Percentiles rank a stretch among this genome's conserved stretches.
Conservation (phyloP, 2,797 vertebrate genomes). For the Chiroxiphia lanceolata region DNA sequence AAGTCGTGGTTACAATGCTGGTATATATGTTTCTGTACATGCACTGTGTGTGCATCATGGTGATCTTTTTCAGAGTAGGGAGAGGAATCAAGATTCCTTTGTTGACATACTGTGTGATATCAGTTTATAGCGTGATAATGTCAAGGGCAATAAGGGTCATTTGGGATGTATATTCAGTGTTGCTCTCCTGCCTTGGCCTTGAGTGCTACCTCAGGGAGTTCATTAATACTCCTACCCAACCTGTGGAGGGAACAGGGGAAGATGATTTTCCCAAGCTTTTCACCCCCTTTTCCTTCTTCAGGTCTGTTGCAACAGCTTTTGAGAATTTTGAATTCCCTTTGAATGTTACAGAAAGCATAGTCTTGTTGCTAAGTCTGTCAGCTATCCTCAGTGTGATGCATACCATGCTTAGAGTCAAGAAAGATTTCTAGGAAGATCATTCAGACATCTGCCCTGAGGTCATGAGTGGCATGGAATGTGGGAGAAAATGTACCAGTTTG, state of each 20-base stretch:
- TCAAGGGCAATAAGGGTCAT: not conserved
- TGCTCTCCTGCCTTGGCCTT: not conserved
- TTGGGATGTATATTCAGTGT: not conserved
- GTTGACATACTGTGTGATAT: not conserved
- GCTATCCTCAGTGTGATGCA: not conserved
- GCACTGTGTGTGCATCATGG: not conserved
- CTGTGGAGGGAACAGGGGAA: not conserved
- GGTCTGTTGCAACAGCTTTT: not conserved
- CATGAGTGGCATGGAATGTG: not conserved
- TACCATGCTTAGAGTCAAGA: not conserved
- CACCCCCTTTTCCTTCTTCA: not conserved
- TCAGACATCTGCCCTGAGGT: not conserved
- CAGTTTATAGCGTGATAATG: not conserved
- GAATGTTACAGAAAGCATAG: no score
- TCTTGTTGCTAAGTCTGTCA: not conserved
- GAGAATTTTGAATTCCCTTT: no score
- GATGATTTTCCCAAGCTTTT: not conserved
- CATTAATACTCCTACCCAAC: not conserved
- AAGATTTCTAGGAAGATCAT: not conserved
- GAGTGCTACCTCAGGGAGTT: not conserved
- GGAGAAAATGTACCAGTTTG: no score
- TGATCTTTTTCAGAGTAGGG: not conserved
- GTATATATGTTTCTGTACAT: not conserved
- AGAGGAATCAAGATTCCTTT: not conserved
- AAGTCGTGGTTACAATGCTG: not conserved